These are phyloP conservation scores for Cyprinus carpio DNA, from an alignment of 2,113 vertebrate genomes.

Conservation along the genomic window DNA sequence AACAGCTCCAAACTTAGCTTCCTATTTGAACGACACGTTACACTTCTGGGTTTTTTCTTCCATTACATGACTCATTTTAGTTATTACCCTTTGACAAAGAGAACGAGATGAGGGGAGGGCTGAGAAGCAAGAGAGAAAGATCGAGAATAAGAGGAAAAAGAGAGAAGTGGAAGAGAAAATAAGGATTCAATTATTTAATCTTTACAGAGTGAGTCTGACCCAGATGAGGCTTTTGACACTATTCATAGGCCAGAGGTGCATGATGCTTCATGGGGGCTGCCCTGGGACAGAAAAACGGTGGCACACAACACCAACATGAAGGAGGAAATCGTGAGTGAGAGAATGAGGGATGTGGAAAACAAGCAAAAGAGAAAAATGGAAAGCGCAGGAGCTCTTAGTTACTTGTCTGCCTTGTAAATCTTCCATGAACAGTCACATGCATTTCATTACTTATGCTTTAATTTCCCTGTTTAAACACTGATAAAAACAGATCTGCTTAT, in stretches of 20 bases:
- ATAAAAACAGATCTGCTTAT: background rate
- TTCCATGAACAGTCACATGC: background rate
- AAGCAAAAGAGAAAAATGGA: too few relatives aligned
- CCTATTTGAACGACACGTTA: slow-evolving; percentile 68
- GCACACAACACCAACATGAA: slow-evolving; percentile 62
- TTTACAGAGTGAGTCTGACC: slow-evolving; percentile 53
- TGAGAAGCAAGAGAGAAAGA: slow-evolving; percentile 60
- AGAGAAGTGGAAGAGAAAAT: slow-evolving; percentile 10
- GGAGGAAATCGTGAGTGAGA: slow-evolving; percentile 11
- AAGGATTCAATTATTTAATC: slow-evolving; percentile 52
- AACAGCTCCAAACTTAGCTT: slow-evolving; percentile 73
- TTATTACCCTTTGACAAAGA: slow-evolving; percentile 69
- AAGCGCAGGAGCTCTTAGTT: too few relatives aligned
- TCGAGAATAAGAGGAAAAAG: slow-evolving; percentile 34
- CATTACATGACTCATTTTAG: slow-evolving; percentile 78
- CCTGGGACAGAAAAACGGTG: background rate
- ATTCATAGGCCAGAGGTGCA: slow-evolving; percentile 64
- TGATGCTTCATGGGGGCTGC: background rate
- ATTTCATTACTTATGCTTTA: background rate
- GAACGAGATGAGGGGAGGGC: slow-evolving; percentile 60
- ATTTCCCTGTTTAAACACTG: background rate
- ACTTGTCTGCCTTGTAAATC: background rate
- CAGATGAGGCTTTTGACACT: slow-evolving; percentile 58
- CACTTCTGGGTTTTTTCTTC: slow-evolving; percentile 59
- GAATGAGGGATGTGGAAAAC: background rate